phyloP scores from a whole-genome alignment of 2,797 vertebrate species.

The Crypturellus tataupa region DNA sequence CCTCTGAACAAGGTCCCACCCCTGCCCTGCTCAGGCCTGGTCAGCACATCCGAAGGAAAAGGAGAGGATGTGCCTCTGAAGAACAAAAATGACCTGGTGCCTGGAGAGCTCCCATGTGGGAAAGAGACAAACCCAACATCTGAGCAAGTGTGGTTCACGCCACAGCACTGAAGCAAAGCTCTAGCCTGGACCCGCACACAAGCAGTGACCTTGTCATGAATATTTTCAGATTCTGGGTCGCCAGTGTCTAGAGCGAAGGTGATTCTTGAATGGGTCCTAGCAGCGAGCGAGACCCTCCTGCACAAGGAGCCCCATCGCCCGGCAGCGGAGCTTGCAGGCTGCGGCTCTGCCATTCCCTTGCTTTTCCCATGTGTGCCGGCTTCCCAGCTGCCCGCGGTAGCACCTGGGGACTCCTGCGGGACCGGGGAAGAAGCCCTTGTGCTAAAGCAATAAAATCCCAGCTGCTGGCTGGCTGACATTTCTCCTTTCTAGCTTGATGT shows the following conservation, averaged over 20 bases:
- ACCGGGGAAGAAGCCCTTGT: background rate
- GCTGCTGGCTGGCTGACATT: constrained; percentile 34
- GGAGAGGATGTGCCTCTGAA: background rate
- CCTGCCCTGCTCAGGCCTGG: background rate
- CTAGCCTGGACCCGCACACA: background rate
- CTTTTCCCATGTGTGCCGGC: background rate
- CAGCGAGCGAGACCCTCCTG: background rate
- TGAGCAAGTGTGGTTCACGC: background rate
- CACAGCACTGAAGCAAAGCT: background rate
- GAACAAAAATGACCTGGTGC: background rate
- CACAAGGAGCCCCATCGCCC: background rate
- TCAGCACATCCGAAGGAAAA: background rate
- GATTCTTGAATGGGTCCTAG: background rate
- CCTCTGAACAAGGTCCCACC: background rate
- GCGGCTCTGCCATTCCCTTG: too few species aligned
- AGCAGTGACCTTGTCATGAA: background rate
- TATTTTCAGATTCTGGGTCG: background rate
- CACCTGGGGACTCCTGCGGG: constrained; percentile 15
- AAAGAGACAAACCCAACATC: background rate
- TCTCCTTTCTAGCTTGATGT: constrained; percentile 62
- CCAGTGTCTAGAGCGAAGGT: background rate
- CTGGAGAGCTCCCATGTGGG: background rate
- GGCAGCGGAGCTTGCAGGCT: background rate
- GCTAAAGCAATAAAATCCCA: constrained; percentile 63
- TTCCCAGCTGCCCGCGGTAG: background rate